Evolutionary conservation across 2,113 vertebrate genomes (phyloP).

Genomic region (Leucopsar rothschildi): DNA sequence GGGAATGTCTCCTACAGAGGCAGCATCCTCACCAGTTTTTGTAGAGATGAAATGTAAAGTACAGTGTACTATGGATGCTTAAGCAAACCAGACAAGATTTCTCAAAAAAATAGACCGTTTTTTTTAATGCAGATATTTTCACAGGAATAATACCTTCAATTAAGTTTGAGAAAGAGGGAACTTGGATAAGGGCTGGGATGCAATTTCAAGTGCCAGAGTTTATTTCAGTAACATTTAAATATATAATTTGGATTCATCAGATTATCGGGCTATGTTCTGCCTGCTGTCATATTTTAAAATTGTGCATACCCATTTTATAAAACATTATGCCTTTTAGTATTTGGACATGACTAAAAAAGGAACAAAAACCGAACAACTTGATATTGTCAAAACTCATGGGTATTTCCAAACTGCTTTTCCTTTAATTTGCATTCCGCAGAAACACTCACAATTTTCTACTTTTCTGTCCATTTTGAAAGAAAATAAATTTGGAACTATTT

Average conservation of each 20-base stretch:
- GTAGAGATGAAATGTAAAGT: neutral
- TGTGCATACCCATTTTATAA: neutral
- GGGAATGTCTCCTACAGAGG: neutral
- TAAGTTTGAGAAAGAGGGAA: neutral
- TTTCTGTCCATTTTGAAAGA: neutral
- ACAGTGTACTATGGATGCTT: neutral
- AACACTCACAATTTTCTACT: neutral
- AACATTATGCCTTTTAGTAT: neutral
- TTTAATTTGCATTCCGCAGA: neutral
- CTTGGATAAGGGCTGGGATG: neutral
- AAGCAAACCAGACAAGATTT: neutral
- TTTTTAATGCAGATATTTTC: neutral
- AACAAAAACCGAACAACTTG: neutral
- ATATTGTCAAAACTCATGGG: neutral
- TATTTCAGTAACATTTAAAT: neutral
- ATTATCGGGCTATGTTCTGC: neutral
- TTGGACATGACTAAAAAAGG: neutral
- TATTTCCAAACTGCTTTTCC: neutral
- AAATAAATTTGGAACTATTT: neutral
- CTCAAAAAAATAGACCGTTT: neutral
- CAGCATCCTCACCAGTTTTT: neutral
- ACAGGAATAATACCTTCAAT: neutral
- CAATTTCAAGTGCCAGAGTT: neutral
- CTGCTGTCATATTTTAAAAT: neutral
- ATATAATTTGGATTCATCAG: neutral